Percentiles rank a stretch among this genome's conserved stretches.
These are phyloP conservation scores for Drosophila kohkoa DNA, from an alignment of 1,140 invertebrate species.

Conservation along the genomic window DNA sequence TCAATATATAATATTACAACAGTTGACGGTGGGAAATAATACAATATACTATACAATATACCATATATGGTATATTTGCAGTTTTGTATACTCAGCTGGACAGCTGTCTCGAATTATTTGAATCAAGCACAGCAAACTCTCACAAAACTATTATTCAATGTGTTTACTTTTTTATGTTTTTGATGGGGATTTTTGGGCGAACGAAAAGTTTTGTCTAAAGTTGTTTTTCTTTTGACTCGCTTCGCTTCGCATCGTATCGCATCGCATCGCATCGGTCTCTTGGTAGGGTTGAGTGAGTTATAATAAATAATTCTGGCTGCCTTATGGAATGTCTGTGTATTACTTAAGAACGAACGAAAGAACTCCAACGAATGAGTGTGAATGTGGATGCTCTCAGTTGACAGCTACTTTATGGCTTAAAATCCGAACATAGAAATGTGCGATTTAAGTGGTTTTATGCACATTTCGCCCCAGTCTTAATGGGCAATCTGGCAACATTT, in stretches of 20 bases:
- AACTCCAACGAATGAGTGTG: background rate
- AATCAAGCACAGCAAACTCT: slow-evolving; percentile 2
- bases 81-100: slow-evolving; percentile 14
- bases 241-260: background rate
- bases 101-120: slow-evolving; percentile 20
- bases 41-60: no score
- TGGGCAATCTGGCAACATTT: slow-evolving; percentile 53
- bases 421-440: slow-evolving; percentile 17
- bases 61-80: background rate
- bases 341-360: no score
- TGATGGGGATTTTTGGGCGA: background rate
- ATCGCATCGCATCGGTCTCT: no score
- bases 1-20: slow-evolving; percentile 8
- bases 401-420: slow-evolving; percentile 26
- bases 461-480: slow-evolving; percentile 23
- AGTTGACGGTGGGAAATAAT: slow-evolving; percentile 2
- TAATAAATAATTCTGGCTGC: slow-evolving; percentile 15
- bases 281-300: slow-evolving; percentile 6
- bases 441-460: slow-evolving; percentile 29
- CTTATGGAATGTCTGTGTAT: background rate
- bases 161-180: slow-evolving; percentile 1
- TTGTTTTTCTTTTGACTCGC: background rate
- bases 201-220: background rate
- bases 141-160: slow-evolving; percentile 13
- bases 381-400: slow-evolving; percentile 13